Conservation (phyloP, 2,888 invertebrate species). For the Napeogenes inachia region DNA sequence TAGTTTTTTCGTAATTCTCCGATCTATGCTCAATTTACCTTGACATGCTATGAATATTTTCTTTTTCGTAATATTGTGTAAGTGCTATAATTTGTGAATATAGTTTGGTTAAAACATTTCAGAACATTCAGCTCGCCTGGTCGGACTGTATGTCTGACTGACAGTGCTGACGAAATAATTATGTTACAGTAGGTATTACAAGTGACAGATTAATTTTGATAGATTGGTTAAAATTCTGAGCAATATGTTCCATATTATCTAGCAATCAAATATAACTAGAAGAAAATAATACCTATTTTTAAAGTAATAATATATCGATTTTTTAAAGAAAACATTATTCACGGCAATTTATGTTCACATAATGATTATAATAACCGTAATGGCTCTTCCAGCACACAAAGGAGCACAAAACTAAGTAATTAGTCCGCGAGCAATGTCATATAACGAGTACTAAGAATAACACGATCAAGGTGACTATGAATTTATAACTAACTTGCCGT, state of each 20-base stretch:
- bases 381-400: neutral
- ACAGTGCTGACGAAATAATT: neutral
- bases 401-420: constrained; percentile 8
- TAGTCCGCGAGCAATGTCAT: constrained; percentile 8
- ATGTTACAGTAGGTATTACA: neutral
- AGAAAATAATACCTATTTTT: too few species aligned
- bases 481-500: constrained; percentile 21
- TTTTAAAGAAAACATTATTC: too few species aligned
- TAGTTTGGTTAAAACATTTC: constrained; percentile 3
- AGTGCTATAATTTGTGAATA: constrained; percentile 8
- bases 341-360: too few species aligned
- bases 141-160: neutral
- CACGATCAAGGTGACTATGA: constrained; percentile 27
- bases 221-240: neutral
- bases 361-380: too few species aligned
- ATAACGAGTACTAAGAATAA: constrained; percentile 14
- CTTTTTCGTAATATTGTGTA: constrained; percentile 25
- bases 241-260: too few species aligned
- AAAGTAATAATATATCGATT: too few species aligned
- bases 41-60: constrained; percentile 30
- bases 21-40: constrained; percentile 32
- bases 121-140: neutral
- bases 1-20: constrained; percentile 29
- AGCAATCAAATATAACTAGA: too few species aligned
- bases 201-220: constrained; percentile 1